Evolutionary conservation across 2,797 vertebrate species (phyloP).

Genomic region (Scyliorhinus canicula): DNA sequence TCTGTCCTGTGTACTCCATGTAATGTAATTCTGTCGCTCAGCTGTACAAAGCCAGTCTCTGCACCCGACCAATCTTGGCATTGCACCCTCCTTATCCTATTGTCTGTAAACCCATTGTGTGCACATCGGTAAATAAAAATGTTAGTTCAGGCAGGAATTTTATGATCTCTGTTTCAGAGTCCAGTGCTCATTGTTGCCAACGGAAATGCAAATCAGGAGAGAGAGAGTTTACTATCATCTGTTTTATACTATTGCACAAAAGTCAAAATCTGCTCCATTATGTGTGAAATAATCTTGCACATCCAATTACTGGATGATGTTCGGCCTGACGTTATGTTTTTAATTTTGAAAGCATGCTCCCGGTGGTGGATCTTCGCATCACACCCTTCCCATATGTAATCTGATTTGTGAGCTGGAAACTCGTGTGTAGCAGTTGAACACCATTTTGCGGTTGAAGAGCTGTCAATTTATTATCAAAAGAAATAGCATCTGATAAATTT

Average conservation of each 20-base stretch:
- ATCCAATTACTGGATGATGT: not conserved
- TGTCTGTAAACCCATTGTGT: not conserved
- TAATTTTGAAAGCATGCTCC: not conserved
- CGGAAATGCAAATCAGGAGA: not conserved
- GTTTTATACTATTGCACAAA: not conserved
- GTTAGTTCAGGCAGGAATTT: not conserved
- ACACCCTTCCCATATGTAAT: too few relatives aligned
- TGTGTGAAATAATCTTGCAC: not conserved
- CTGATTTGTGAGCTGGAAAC: slow-evolving; percentile 1
- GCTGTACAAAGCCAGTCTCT: not conserved
- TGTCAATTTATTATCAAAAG: slow-evolving; percentile 16
- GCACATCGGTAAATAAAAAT: not conserved
- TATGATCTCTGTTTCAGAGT: not conserved
- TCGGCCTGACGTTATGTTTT: not conserved
- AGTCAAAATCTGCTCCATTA: not conserved
- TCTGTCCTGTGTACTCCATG: not conserved
- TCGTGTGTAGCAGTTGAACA: not conserved
- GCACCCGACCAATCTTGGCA: not conserved
- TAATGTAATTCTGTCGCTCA: not conserved
- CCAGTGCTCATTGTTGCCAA: not conserved
- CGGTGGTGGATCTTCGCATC: not conserved
- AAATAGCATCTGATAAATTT: not conserved
- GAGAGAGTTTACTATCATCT: not conserved
- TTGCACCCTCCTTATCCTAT: not conserved
- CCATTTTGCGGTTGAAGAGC: not conserved